Conservation (phyloP, 2,888 invertebrate genomes). For the Meloe dianella region DNA sequence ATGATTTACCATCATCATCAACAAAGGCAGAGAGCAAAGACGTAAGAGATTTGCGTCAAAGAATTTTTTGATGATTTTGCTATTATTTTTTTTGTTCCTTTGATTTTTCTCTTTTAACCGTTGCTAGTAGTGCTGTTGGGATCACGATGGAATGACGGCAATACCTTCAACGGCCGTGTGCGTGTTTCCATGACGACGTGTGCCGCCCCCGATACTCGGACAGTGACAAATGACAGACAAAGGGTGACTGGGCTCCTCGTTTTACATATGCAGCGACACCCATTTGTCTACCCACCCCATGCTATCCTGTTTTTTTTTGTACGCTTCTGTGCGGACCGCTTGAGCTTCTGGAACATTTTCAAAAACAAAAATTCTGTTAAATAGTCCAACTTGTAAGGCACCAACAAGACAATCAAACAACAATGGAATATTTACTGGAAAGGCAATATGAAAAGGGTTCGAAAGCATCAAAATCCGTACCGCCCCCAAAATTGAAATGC, state of each 20-base stretch:
- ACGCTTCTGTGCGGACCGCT: constrained; percentile 32
- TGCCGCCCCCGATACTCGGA: constrained; percentile 55
- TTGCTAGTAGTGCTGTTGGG: constrained; percentile 22
- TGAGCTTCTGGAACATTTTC: constrained; percentile 32
- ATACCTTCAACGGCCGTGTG: constrained; percentile 45
- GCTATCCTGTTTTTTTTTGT: constrained; percentile 34
- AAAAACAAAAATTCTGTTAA: not conserved
- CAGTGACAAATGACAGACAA: constrained; percentile 62
- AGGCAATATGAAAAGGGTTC: not conserved
- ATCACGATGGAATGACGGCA: no score
- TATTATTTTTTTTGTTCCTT: no score
- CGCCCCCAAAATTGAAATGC: not conserved
- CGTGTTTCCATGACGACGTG: constrained; percentile 56
- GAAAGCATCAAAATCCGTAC: not conserved
- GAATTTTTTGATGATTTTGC: constrained; percentile 15
- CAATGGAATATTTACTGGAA: not conserved
- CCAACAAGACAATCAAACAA: not conserved
- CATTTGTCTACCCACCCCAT: constrained; percentile 58
- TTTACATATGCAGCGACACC: constrained; percentile 62
- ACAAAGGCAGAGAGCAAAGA: no score
- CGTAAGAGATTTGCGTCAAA: no score
- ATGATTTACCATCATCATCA: no score
- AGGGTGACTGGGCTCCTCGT: constrained; percentile 60
- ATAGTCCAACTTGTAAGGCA: not conserved
- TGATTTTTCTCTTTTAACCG: not conserved